phyloP scores from a whole-genome alignment of 2,888 invertebrate species.

The Sphaeridia pumilis region DNA sequence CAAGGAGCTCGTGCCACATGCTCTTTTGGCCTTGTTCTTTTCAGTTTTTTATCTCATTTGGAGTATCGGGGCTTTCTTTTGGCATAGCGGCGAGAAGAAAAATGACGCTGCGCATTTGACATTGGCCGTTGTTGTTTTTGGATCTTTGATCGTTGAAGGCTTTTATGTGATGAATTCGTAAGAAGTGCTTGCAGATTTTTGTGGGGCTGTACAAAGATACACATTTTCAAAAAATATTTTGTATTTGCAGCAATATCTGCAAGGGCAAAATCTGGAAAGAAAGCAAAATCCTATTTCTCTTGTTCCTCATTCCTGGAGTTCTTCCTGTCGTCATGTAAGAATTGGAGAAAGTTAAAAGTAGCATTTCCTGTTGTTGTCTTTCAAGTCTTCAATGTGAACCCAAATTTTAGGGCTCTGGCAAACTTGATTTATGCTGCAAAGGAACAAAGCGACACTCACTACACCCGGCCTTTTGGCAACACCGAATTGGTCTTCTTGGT shows the following conservation, averaged over 20 bases:
- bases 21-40: slow-evolving; percentile 19
- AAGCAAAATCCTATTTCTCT: slow-evolving; percentile 21
- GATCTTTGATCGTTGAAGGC: slow-evolving; percentile 18
- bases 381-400: too few relatives aligned
- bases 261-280: slow-evolving; percentile 23
- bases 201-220: neutral
- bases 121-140: slow-evolving; percentile 17
- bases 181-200: too few relatives aligned
- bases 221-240: neutral
- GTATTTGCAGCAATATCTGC: slow-evolving; percentile 20
- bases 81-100: slow-evolving; percentile 17
- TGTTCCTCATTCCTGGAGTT: slow-evolving; percentile 22
- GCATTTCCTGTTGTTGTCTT: too few relatives aligned
- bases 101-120: slow-evolving; percentile 14
- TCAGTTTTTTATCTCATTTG: slow-evolving; percentile 21
- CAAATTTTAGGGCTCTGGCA: slow-evolving; percentile 19
- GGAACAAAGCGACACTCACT: slow-evolving; percentile 19
- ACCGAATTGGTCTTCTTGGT: slow-evolving; percentile 23
- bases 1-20: slow-evolving; percentile 21
- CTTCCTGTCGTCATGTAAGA: slow-evolving; percentile 24
- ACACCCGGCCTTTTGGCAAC: slow-evolving; percentile 26
- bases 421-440: slow-evolving; percentile 23
- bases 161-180: slow-evolving; percentile 25
- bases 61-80: slow-evolving; percentile 22
- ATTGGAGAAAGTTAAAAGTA: too few relatives aligned